These are phyloP conservation scores for Epinephelus cyanopodus DNA, from an alignment of 2,113 vertebrate species.

Conservation along the genomic window DNA sequence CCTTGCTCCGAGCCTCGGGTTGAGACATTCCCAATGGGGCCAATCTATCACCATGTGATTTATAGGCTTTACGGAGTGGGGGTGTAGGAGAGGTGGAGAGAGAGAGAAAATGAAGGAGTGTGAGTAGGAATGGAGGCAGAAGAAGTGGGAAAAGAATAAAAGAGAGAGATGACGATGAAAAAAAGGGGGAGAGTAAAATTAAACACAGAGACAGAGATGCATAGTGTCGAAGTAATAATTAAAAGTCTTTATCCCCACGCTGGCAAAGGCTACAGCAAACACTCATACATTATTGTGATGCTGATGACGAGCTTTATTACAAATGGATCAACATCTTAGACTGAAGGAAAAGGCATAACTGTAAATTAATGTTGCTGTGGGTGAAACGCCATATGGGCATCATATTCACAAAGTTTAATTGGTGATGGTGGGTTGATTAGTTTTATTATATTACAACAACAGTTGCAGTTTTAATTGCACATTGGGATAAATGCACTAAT, in stretches of 20 bases:
- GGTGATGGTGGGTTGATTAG: conserved; percentile 14
- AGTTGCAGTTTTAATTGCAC: conserved; percentile 23
- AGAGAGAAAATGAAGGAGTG: not conserved
- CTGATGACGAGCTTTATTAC: conserved; percentile 38
- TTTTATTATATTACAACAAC: conserved; percentile 17
- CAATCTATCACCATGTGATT: conserved; percentile 76
- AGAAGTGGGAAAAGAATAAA: not conserved
- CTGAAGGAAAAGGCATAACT: not conserved
- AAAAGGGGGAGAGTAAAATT: not conserved
- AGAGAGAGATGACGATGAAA: not conserved
- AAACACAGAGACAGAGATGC: not conserved
- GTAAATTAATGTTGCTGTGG: not conserved
- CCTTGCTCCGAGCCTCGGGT: conserved; percentile 63
- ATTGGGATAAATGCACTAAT: conserved; percentile 23
- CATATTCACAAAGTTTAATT: conserved; percentile 4
- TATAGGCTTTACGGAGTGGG: conserved; percentile 61
- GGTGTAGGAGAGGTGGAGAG: conserved; percentile 3
- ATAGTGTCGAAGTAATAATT: not conserved
- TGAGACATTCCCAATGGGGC: conserved; percentile 71
- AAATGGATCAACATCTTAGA: conserved; percentile 22
- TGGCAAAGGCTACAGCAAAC: not conserved
- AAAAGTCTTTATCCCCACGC: not conserved
- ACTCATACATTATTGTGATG: conserved; percentile 4
- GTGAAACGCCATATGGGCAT: not conserved
- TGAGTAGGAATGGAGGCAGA: not conserved